A percentile compares a stretch with the other conserved stretches of the same genome.
These are phyloP conservation scores for Byasa hedistus DNA, from an alignment of 2,888 invertebrate species.

Conservation along the genomic window DNA sequence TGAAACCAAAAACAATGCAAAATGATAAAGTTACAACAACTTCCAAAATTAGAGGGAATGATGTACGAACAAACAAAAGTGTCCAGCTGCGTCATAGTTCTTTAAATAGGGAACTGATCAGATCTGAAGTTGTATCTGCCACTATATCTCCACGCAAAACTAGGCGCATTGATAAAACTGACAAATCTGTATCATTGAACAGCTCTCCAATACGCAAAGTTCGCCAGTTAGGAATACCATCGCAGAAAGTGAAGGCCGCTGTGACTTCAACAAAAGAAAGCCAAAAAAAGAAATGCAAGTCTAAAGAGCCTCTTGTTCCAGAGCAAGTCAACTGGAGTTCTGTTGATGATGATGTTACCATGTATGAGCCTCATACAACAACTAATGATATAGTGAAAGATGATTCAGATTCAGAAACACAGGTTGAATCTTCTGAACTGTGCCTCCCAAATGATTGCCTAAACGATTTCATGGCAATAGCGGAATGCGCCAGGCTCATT, in stretches of 20 bases:
- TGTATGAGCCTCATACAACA: conserved; percentile 75
- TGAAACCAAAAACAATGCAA: conserved; percentile 49
- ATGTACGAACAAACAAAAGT: conserved; percentile 61
- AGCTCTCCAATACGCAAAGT: conserved; percentile 75
- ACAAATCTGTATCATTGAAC: conserved; percentile 69
- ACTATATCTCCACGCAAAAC: conserved; percentile 72
- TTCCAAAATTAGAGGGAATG: conserved; percentile 54
- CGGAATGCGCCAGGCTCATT: conserved; percentile 59
- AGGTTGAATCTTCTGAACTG: conserved; percentile 65
- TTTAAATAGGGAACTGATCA: conserved; percentile 62
- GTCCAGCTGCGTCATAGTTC: conserved; percentile 69
- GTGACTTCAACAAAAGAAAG: conserved; percentile 67
- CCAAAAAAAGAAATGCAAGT: conserved; percentile 63
- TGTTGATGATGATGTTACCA: conserved; percentile 70
- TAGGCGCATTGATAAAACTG: conserved; percentile 68
- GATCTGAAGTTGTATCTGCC: conserved; percentile 56
- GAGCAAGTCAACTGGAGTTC: conserved; percentile 51
- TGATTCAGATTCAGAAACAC: conserved; percentile 69
- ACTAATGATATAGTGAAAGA: conserved; percentile 64
- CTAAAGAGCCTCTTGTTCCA: conserved; percentile 53
- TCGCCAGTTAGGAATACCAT: conserved; percentile 62
- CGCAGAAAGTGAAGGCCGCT: conserved; percentile 50
- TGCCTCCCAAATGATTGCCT: conserved; percentile 72
- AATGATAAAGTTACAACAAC: conserved; percentile 61
- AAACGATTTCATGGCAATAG: conserved; percentile 71